Percentiles rank a stretch among this genome's conserved stretches.
phyloP scores from a whole-genome alignment of 2,888 invertebrate genomes.

The Leucophora obtusa region DNA sequence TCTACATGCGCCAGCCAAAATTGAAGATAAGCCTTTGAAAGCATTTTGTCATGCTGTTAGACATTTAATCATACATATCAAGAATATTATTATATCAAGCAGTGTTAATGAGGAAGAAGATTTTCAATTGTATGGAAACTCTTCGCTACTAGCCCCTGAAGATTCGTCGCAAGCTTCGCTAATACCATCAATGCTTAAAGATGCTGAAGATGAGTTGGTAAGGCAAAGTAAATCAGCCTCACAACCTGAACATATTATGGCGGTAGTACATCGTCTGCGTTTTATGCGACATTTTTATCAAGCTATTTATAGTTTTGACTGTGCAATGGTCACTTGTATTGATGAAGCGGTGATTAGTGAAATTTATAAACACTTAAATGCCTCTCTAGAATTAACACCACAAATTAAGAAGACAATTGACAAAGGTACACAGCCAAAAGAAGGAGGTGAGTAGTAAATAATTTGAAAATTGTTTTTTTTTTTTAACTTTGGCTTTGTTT shows the following conservation, averaged over 20 bases:
- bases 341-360: conserved; percentile 82
- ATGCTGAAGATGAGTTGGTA: conserved; percentile 94
- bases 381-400: conserved; percentile 90
- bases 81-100: conserved; percentile 92
- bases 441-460: conserved; percentile 75
- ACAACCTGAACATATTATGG: conserved; percentile 82
- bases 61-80: conserved; percentile 92
- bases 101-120: conserved; percentile 97
- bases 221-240: conserved; percentile 81
- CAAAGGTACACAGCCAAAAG: conserved; percentile 85
- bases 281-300: conserved; percentile 93
- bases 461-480: too few species aligned
- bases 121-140: conserved; percentile 93
- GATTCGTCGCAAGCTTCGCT: conserved; percentile 88
- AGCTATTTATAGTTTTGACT: conserved; percentile 80
- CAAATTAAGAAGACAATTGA: conserved; percentile 87
- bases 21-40: conserved; percentile 89
- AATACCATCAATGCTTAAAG: conserved; percentile 88
- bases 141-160: conserved; percentile 87
- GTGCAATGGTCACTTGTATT: conserved; percentile 80
- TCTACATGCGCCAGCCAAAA: conserved; percentile 92
- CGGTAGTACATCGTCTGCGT: conserved; percentile 88
- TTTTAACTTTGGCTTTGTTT: too few species aligned
- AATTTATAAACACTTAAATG: conserved; percentile 88
- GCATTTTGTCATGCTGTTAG: conserved; percentile 92